Evolutionary conservation across 2,888 invertebrate genomes (phyloP).

Genomic region (Oasisia sp.): DNA sequence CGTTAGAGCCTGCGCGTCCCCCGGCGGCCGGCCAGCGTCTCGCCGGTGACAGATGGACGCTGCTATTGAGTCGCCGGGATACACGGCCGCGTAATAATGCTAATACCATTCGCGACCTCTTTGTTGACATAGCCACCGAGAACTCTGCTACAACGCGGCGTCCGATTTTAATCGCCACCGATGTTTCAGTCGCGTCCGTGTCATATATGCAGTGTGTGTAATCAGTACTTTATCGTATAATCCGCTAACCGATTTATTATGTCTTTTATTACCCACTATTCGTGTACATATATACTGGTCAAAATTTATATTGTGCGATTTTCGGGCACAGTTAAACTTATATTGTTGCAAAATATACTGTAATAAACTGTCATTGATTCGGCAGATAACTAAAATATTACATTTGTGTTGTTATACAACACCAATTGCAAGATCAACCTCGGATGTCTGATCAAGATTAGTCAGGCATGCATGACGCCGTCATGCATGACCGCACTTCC

Average conservation of each 20-base stretch:
- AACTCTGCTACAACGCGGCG: background rate
- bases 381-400: background rate
- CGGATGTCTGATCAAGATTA: background rate
- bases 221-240: background rate
- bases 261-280: too few relatives aligned
- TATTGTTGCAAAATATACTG: background rate
- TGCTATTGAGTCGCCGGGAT: background rate
- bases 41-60: background rate
- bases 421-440: background rate
- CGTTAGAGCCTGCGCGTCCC: background rate
- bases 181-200: background rate
- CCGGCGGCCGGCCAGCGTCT: background rate
- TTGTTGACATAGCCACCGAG: background rate
- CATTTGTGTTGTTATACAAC: background rate
- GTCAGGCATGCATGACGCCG: background rate
- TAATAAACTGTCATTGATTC: background rate
- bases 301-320: background rate
- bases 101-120: background rate
- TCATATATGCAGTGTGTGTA: background rate
- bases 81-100: slow-evolving; percentile 10
- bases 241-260: background rate
- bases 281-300: background rate
- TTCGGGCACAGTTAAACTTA: background rate
- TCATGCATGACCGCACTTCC: background rate
- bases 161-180: background rate